A percentile compares a stretch with the other conserved stretches of the same genome.
phyloP scores from a whole-genome alignment of 2,797 vertebrate species.

The Tadarida brasiliensis region DNA sequence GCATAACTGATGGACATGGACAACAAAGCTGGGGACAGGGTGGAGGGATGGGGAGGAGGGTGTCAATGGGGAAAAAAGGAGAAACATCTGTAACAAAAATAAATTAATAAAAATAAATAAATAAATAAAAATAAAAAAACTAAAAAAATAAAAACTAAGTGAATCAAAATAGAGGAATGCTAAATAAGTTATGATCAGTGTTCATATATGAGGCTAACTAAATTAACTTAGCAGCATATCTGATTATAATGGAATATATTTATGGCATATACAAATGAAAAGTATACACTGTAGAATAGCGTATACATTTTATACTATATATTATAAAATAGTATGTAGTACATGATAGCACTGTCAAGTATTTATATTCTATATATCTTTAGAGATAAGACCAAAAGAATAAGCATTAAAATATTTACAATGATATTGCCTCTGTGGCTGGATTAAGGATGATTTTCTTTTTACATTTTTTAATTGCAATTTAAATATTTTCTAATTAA shows the following conservation, averaged over 20 bases:
- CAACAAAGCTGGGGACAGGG: too few species aligned
- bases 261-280: not conserved
- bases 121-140: too few species aligned
- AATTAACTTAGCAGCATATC: not conserved
- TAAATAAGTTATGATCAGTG: not conserved
- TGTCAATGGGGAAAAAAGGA: too few species aligned
- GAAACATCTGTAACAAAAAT: too few species aligned
- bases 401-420: not conserved
- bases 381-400: not conserved
- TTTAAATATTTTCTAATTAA: not conserved
- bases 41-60: too few species aligned
- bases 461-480: not conserved
- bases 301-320: not conserved
- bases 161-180: not conserved
- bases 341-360: not conserved
- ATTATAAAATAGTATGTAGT: not conserved
- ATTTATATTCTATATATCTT: not conserved
- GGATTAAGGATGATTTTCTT: not conserved
- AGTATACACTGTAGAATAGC: not conserved
- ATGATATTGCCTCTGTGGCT: not conserved
- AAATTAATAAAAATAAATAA: too few species aligned
- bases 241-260: not conserved
- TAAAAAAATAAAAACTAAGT: constrained; percentile 5
- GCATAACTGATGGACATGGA: too few species aligned
- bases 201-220: not conserved